Conservation (phyloP, 1,140 invertebrate genomes). For the Archivesica marissinica region DNA sequence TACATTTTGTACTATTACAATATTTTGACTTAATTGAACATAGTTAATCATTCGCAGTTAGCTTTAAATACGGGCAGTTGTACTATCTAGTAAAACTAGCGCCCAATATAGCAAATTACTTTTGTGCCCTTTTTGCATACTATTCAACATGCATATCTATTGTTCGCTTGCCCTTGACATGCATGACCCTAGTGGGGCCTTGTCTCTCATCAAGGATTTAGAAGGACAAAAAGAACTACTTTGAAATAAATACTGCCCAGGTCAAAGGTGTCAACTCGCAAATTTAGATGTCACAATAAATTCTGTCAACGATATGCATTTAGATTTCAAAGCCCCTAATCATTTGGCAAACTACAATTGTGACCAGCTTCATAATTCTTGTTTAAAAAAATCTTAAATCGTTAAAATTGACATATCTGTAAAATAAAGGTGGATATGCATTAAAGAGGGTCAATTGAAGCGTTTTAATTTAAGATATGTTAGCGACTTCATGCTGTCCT, state of each 20-base stretch:
- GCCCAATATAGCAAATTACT: too few relatives aligned
- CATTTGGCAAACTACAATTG: neutral
- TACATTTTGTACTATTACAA: too few relatives aligned
- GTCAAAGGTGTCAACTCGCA: slow-evolving; percentile 42
- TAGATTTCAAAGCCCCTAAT: neutral
- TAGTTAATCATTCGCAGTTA: too few relatives aligned
- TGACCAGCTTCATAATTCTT: neutral
- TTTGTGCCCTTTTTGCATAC: too few relatives aligned
- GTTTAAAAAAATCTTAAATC: neutral
- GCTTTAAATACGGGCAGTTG: too few relatives aligned
- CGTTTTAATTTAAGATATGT: too few relatives aligned
- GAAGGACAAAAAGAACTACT: slow-evolving; percentile 23
- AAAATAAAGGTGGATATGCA: neutral
- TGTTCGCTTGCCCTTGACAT: slow-evolving; percentile 23
- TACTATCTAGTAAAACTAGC: too few relatives aligned
- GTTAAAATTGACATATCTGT: neutral
- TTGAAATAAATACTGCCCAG: slow-evolving; percentile 38
- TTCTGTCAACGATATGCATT: slow-evolving; percentile 38
- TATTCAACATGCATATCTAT: slow-evolving; percentile 15
- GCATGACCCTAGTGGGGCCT: neutral
- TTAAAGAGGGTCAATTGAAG: slow-evolving; percentile 1
- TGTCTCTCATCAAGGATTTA: neutral
- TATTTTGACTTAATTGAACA: too few relatives aligned
- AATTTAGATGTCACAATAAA: slow-evolving; percentile 60
- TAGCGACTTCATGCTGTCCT: too few relatives aligned